Conservation (phyloP, 2,888 invertebrate species). For the Andrena bicolor region DNA sequence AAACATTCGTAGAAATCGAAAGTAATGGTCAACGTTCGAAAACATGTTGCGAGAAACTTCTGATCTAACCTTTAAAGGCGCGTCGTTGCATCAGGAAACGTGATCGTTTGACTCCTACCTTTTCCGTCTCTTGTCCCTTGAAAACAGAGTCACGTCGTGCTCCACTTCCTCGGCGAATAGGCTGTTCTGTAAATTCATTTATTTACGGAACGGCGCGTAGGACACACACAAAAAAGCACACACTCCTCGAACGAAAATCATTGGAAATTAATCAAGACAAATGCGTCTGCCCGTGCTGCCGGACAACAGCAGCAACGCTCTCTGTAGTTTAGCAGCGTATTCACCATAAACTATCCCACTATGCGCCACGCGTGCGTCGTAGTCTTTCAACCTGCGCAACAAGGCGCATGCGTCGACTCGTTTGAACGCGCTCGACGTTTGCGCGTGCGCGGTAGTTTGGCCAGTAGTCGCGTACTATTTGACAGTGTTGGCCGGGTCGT, state of each 20-base stretch:
- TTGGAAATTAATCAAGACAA: conserved; percentile 31
- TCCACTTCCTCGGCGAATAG: conserved; percentile 82
- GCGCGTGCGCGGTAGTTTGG: background rate
- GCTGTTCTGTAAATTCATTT: conserved; percentile 82
- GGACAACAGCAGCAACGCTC: conserved; percentile 55
- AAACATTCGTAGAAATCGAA: conserved; percentile 33
- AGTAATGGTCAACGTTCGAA: conserved; percentile 18
- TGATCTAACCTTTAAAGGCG: conserved; percentile 68
- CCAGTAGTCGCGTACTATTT: background rate
- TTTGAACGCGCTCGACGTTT: background rate
- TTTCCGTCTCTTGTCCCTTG: conserved; percentile 76
- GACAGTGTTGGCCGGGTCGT: background rate
- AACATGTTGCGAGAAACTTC: conserved; percentile 15
- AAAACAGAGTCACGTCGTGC: conserved; percentile 80
- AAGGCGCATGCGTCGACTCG: background rate
- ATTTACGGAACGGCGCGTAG: conserved; percentile 49
- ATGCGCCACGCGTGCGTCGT: conserved; percentile 36
- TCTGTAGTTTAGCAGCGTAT: conserved; percentile 33
- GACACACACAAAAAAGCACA: conserved; percentile 18
- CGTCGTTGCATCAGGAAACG: conserved; percentile 61
- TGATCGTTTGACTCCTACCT: conserved; percentile 75
- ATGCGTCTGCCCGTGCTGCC: conserved; percentile 46
- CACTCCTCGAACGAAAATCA: conserved; percentile 33
- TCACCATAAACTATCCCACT: conserved; percentile 51
- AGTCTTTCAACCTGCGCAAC: conserved; percentile 7